A percentile compares a stretch with the other conserved stretches of the same genome.
phyloP scores from a whole-genome alignment of 2,113 vertebrate species.

The Osmerus eperlanus region DNA sequence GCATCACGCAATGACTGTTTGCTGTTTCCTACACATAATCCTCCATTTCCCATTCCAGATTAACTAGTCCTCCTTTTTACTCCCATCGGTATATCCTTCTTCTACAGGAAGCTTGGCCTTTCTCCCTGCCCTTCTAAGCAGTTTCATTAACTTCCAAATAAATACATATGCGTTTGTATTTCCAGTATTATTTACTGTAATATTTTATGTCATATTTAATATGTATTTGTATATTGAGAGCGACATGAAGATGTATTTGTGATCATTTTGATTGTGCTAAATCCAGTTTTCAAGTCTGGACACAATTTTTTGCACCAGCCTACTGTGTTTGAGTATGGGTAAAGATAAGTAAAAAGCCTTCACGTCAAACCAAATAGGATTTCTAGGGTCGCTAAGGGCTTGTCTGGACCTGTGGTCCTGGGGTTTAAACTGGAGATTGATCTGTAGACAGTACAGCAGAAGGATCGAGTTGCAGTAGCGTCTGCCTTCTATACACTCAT shows the following conservation, averaged over 20 bases:
- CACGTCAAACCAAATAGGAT: conserved; percentile 8
- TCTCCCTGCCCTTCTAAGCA: background rate
- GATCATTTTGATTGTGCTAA: no score
- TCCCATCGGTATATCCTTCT: conserved; percentile 3
- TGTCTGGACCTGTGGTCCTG: conserved; percentile 8
- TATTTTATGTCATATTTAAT: background rate
- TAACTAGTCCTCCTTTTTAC: conserved; percentile 20
- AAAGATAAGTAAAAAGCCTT: background rate
- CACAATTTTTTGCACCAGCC: no score
- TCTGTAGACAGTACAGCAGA: conserved; percentile 1
- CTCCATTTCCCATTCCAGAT: conserved; percentile 23
- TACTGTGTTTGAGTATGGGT: background rate
- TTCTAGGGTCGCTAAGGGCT: conserved; percentile 10
- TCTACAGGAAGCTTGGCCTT: background rate
- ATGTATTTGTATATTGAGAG: background rate
- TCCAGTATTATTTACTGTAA: background rate
- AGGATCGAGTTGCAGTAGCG: conserved; percentile 14
- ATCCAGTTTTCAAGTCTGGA: no score
- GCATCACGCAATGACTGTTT: conserved; percentile 24
- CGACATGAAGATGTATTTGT: conserved; percentile 11
- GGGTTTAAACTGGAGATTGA: background rate
- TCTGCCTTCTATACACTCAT: background rate
- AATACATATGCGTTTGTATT: background rate
- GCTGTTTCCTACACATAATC: conserved; percentile 21
- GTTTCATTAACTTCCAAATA: no score